These are phyloP conservation scores for Pseudomyrmex cubaensis DNA, from an alignment of 1,140 invertebrate species.

Conservation along the genomic window DNA sequence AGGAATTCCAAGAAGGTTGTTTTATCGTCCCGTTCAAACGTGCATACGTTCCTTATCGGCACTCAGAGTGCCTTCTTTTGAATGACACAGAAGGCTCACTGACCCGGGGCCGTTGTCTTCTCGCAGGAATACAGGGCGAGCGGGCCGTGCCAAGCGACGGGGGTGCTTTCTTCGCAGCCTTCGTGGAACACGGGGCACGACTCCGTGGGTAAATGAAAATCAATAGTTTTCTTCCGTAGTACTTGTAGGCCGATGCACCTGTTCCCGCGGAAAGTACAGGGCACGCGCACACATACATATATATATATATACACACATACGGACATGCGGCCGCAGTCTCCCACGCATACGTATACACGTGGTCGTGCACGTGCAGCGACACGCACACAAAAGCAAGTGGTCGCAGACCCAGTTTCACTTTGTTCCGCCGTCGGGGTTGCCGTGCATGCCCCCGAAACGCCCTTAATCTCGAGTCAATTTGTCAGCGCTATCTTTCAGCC, in stretches of 20 bases:
- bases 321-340: background rate
- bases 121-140: slow-evolving; percentile 69
- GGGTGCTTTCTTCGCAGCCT: slow-evolving; percentile 48
- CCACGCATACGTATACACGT: too few relatives aligned
- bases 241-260: slow-evolving; percentile 75
- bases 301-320: background rate
- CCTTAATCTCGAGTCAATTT: slow-evolving; percentile 76
- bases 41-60: background rate
- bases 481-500: slow-evolving; percentile 73
- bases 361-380: slow-evolving; percentile 4
- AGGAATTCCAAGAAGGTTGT: too few relatives aligned
- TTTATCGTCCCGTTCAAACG: background rate
- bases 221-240: slow-evolving; percentile 77
- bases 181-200: slow-evolving; percentile 53
- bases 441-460: slow-evolving; percentile 72
- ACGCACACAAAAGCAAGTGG: slow-evolving; percentile 39
- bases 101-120: slow-evolving; percentile 73
- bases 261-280: slow-evolving; percentile 35
- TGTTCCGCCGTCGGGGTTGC: slow-evolving; percentile 61
- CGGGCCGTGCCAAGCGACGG: slow-evolving; percentile 70
- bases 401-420: slow-evolving; percentile 76
- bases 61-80: slow-evolving; percentile 56
- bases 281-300: background rate
- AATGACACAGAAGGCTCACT: slow-evolving; percentile 66
- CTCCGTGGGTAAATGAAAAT: slow-evolving; percentile 76